Base-by-base conservation (phyloP, 2,888 invertebrate species). In the Notodonta ziczac region DNA sequence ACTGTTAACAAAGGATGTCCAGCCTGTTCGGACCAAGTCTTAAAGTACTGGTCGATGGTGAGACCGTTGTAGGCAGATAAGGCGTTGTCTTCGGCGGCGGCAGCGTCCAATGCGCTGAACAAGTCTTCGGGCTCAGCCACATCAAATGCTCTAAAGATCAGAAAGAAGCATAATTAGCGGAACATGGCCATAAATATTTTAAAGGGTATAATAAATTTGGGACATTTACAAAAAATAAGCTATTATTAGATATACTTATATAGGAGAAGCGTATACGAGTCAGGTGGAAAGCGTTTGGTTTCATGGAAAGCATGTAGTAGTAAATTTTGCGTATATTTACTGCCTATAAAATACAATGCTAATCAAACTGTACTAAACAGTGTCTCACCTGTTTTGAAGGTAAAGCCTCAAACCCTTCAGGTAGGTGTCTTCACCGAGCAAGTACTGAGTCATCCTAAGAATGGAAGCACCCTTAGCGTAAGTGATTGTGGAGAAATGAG, bases 391-490 rank as follows among this genome's bases (percentile, higher is more conserved):
- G 0, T 72, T 73, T 0, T 61, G 66, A 0, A 96, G 86, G 76
- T 96, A 96, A 10, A 68, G 73, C 10, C 89, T 86, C 13, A 97
- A 82, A 1, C 95, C 95, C 46, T 82, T 84, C 50, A 89, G 80
- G 76, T 95, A 97, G 0, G 94, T 89, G 0, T 77, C 75, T 0
- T 85, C 75, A 14, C 95, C 95, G 40, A 96, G 87, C n/a, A 95
- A 85, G 73, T 96, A 94, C 66, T 94, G 94, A 5, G 96, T 90
- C 97, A 97, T 97, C 69, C 96, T 94, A 24, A 97, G 88, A 4
- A 96, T 85, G 0, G 93, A 68, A 2, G 92, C 95, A 0, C 95
- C 96, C 85, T 96, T 96, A 35, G 94, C 95, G 68, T 97, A 97
- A 0, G 96, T 95, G 65, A 97, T 96, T 13, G 89, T 89, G 55